Conservation (phyloP, 2,113 vertebrate species). For the Butorides virescens region DNA sequence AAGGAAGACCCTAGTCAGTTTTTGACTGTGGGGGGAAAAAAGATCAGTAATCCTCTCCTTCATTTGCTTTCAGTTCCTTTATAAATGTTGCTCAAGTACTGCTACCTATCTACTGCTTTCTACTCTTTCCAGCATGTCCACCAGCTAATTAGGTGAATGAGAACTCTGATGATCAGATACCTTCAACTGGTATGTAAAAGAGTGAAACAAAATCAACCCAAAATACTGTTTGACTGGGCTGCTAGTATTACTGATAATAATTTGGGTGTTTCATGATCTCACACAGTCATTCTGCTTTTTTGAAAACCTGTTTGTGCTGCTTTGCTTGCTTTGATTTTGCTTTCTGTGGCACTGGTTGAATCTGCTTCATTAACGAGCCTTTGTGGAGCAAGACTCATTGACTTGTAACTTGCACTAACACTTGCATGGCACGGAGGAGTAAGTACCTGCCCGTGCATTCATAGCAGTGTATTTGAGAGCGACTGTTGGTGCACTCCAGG, state of each 20-base stretch:
- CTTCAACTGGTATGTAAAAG: constrained; percentile 82
- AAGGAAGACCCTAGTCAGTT: neutral
- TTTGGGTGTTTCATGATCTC: constrained; percentile 6
- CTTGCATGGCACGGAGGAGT: neutral
- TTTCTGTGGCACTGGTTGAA: neutral
- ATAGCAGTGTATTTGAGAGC: neutral
- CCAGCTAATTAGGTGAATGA: constrained; percentile 79
- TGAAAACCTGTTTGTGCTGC: constrained; percentile 24
- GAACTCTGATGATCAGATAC: constrained; percentile 75
- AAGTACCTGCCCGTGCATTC: neutral
- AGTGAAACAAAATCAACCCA: constrained; percentile 54
- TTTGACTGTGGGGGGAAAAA: neutral
- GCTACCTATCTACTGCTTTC: constrained; percentile 81
- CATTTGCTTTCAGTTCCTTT: constrained; percentile 67
- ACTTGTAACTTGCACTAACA: neutral
- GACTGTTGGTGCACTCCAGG: neutral
- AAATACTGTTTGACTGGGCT: constrained; percentile 51
- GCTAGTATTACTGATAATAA: constrained; percentile 8
- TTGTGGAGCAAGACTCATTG: constrained; percentile 2
- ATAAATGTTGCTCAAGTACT: constrained; percentile 72
- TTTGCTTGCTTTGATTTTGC: constrained; percentile 44
- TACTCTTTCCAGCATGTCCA: constrained; percentile 80
- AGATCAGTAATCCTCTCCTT: constrained; percentile 8
- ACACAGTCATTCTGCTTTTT: neutral
- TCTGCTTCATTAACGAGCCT: neutral